Percentiles rank a stretch among this genome's conserved stretches.
Conservation (phyloP, 2,797 vertebrate genomes). For the Triplophysa bombifrons region DNA sequence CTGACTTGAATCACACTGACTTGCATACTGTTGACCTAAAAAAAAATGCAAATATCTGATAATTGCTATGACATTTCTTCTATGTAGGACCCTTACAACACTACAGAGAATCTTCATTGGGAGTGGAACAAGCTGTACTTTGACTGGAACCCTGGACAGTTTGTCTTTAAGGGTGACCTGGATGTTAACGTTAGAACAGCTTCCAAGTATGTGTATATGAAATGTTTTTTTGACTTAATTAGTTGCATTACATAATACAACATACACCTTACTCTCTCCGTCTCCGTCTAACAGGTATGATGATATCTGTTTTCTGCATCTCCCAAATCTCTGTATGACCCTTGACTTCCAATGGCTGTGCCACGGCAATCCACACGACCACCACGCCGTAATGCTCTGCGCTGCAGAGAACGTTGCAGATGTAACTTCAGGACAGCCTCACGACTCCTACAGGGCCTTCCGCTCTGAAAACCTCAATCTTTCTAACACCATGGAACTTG, state of each 20-base stretch:
- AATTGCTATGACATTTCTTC: not conserved
- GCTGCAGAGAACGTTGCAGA: slow-evolving; percentile 87
- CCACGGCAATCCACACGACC: slow-evolving; percentile 95
- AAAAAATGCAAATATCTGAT: not conserved
- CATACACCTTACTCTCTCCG: not conserved
- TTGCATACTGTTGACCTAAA: not conserved
- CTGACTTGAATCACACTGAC: too few relatives aligned
- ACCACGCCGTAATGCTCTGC: slow-evolving; percentile 90
- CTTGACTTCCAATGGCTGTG: slow-evolving; percentile 97
- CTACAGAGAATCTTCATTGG: slow-evolving; percentile 98
- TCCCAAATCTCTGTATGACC: slow-evolving; percentile 94
- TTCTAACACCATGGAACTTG: slow-evolving; percentile 95
- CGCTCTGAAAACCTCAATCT: slow-evolving; percentile 97
- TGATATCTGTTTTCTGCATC: slow-evolving; percentile 95
- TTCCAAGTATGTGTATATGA: slow-evolving; percentile 84
- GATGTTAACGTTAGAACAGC: slow-evolving; percentile 96
- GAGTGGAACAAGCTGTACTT: slow-evolving; percentile 94
- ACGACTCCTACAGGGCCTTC: slow-evolving; percentile 97
- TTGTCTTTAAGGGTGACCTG: slow-evolving; percentile 92
- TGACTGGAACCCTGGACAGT: slow-evolving; percentile 93
- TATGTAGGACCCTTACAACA: slow-evolving; percentile 95
- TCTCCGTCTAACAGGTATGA: slow-evolving; percentile 83
- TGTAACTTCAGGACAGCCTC: slow-evolving; percentile 87
- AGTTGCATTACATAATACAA: too few relatives aligned
- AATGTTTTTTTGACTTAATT: not conserved